Conservation (phyloP, 1,140 invertebrate species). For the Drosophila bocqueti region DNA sequence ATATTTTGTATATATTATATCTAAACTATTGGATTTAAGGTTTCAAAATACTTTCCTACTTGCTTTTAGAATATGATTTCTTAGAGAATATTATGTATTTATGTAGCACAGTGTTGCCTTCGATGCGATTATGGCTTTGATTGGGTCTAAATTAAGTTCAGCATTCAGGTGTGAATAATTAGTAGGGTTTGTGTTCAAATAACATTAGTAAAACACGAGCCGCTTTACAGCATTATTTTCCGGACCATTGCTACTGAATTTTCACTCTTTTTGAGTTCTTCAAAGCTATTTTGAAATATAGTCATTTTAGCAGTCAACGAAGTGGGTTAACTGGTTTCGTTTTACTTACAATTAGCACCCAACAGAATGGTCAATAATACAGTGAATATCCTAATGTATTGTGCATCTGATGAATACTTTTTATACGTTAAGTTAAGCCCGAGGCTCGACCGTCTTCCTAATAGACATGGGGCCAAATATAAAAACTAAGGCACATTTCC, state of each 20-base stretch:
- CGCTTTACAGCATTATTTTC: not conserved
- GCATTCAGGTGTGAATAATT: not conserved
- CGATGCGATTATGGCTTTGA: no score
- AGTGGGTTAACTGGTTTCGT: not conserved
- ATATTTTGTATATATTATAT: no score
- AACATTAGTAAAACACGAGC: no score
- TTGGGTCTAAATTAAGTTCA: no score
- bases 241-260: not conserved
- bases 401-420: not conserved
- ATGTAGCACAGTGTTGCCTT: no score
- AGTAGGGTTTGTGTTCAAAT: not conserved
- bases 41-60: no score
- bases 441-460: not conserved
- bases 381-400: not conserved
- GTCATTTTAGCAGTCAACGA: not conserved
- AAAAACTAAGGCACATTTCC: slow-evolving; percentile 69
- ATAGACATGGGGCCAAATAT: slow-evolving; percentile 42
- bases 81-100: no score
- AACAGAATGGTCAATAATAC: no score
- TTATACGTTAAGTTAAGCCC: no score
- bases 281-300: not conserved
- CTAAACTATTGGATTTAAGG: no score
- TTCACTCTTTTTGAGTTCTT: not conserved
- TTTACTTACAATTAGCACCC: not conserved
- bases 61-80: no score